A percentile compares a stretch with the other conserved stretches of the same genome.
These are phyloP conservation scores for Brachionus rubens DNA, from an alignment of 1,140 invertebrate species.

Conservation along the genomic window DNA sequence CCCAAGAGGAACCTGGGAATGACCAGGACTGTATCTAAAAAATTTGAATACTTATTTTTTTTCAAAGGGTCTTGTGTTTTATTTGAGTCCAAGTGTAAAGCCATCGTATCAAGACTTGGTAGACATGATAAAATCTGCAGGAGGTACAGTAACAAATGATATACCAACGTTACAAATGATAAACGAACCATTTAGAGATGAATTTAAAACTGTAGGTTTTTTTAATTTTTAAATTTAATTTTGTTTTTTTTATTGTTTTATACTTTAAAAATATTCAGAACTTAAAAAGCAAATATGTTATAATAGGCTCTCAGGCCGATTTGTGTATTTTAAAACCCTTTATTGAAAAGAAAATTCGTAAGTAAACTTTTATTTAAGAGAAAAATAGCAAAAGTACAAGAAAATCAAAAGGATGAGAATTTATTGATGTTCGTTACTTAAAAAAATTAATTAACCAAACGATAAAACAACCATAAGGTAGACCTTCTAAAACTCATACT, in stretches of 20 bases:
- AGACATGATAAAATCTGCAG: constrained; percentile 34
- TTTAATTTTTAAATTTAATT: background rate
- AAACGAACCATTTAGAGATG: constrained; percentile 15
- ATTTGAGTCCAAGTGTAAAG: constrained; percentile 43
- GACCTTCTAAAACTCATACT: no score
- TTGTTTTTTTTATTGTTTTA: background rate
- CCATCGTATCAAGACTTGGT: constrained; percentile 26
- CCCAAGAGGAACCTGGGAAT: no score
- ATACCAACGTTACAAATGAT: background rate
- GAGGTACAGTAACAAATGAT: constrained; percentile 4
- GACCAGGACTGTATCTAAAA: no score
- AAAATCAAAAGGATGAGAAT: no score
- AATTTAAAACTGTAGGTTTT: constrained; percentile 6
- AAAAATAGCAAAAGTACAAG: no score
- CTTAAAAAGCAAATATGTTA: constrained; percentile 37
- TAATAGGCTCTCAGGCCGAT: constrained; percentile 27
- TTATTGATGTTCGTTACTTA: no score
- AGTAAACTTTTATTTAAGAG: background rate
- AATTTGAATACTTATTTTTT: no score
- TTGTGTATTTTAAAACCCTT: constrained; percentile 26
- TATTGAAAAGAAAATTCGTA: constrained; percentile 40
- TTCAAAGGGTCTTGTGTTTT: constrained; percentile 19
- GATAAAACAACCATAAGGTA: no score
- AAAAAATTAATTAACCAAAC: no score
- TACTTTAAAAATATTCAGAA: background rate